Base-by-base conservation (phyloP, 1,140 invertebrate species). In the Drosophila obscura region DNA sequence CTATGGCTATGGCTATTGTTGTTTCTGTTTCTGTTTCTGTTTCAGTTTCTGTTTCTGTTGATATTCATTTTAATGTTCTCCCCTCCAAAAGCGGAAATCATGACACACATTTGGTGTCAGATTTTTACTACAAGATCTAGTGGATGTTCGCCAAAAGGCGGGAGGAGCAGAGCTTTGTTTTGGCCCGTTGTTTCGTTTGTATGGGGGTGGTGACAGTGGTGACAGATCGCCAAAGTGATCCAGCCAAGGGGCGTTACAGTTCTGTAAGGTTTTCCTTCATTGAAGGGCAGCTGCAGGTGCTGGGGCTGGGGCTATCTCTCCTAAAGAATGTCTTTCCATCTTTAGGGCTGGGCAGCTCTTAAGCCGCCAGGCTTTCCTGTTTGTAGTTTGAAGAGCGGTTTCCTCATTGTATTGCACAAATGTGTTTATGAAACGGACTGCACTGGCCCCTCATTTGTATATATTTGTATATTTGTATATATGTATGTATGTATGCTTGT, bases 71-170 rank as follows among this genome's bases (percentile, higher is more conserved):
- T n/a, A 56, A 69, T 69, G 51, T 69, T 67, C 51, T 57, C 16
- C 48, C 35, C 9, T 4, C 68, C 76, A 46, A 73, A 59, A 71
- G 43, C 80, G 80, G 66, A 79, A 79, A 69, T 59, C 68, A 79
- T 80, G 80, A 83, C 80, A 85, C 77, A 84, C 62, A 80, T 56
- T 56, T 53, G 28, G 24, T 51, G 73, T 28, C 74, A 51, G 22
- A 64, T 63, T 64, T 28, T 45, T 43, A 73, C 31, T 43, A 72
- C 48, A 35, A 59, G 22, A 24, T 24, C 4, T 4, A 4, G 22
- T 19, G 19, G 43, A 66, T 53, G 53, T 61, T 35, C 9, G 49
- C 41, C 19, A 9, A 53, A 76, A 44, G 13, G 41, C 58, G 55
- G 48, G 26, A 6, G 6, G 26, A 28, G 53, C 41, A 41, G 53